Evolutionary conservation across 2,888 invertebrate species (phyloP).

Genomic region (Apodemia hepburni): DNA sequence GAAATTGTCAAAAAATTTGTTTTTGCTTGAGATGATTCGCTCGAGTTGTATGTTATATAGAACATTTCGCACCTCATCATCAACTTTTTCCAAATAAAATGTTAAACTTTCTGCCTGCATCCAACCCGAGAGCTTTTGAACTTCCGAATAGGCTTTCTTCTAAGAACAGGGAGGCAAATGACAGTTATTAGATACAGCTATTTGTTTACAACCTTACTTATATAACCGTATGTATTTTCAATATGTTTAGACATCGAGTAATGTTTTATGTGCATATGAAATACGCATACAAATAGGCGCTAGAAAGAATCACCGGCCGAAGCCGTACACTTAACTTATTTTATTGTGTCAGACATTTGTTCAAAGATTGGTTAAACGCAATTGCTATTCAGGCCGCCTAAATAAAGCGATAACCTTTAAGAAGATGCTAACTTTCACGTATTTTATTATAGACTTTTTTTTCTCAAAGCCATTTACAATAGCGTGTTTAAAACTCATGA

Average conservation of each 20-base stretch:
- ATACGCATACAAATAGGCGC: conserved; percentile 49
- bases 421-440: neutral
- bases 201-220: neutral
- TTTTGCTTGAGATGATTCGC: too few relatives aligned
- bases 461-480: too few relatives aligned
- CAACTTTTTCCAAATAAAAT: too few relatives aligned
- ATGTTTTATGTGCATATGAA: conserved; percentile 26
- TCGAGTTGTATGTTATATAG: too few relatives aligned
- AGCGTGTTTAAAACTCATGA: too few relatives aligned
- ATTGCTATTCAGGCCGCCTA: conserved; percentile 59
- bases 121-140: too few relatives aligned
- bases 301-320: conserved; percentile 43
- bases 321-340: conserved; percentile 62
- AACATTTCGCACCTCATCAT: too few relatives aligned
- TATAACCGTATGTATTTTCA: neutral
- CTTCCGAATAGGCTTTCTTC: too few relatives aligned
- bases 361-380: conserved; percentile 49
- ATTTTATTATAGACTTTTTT: too few relatives aligned
- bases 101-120: too few relatives aligned
- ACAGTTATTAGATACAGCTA: neutral
- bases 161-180: neutral
- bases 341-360: conserved; percentile 43
- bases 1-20: too few relatives aligned
- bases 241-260: conserved; percentile 3
- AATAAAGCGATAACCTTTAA: conserved; percentile 37